Conservation (phyloP, 64 coral and sea anemone genomes). For the Montipora sp. region DNA sequence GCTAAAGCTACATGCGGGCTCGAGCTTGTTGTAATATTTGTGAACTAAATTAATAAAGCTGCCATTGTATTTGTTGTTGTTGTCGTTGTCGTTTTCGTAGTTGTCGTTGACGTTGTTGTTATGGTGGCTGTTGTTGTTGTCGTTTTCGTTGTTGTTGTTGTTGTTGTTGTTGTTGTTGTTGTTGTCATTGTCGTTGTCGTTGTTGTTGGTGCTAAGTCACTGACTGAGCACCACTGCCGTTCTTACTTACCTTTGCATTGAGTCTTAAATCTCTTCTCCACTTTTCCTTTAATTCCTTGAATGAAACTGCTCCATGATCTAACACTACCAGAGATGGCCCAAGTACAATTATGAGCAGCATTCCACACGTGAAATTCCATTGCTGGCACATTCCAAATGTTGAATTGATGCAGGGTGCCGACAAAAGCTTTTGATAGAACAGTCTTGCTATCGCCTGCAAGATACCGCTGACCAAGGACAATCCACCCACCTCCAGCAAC, state of each 20-base stretch:
- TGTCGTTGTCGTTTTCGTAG: too few relatives aligned
- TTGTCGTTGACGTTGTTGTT: too few relatives aligned
- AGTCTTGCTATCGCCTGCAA: neutral
- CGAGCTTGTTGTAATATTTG: too few relatives aligned
- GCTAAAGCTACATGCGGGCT: too few relatives aligned
- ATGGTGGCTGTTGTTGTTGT: too few relatives aligned
- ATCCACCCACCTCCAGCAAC: slow-evolving; percentile 48
- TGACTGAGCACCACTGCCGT: too few relatives aligned
- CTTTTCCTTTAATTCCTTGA: slow-evolving; percentile 57
- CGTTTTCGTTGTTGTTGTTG: too few relatives aligned
- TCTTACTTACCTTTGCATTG: slow-evolving; percentile 61
- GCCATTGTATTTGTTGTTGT: too few relatives aligned
- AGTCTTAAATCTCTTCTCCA: slow-evolving; percentile 56
- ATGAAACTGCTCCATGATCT: slow-evolving; percentile 63
- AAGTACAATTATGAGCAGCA: slow-evolving; percentile 56
- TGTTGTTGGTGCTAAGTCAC: too few relatives aligned
- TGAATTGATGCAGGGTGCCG: slow-evolving; percentile 58
- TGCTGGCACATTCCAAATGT: slow-evolving; percentile 51
- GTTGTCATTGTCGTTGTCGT: too few relatives aligned
- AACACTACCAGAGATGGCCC: slow-evolving; percentile 48
- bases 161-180: too few relatives aligned
- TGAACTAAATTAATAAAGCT: too few relatives aligned
- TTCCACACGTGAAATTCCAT: slow-evolving; percentile 61
- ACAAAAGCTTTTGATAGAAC: slow-evolving; percentile 33
- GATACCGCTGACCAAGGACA: slow-evolving; percentile 42